These are phyloP conservation scores for Eumerus sabulonum DNA, from an alignment of 2,888 invertebrate genomes.

Conservation along the genomic window DNA sequence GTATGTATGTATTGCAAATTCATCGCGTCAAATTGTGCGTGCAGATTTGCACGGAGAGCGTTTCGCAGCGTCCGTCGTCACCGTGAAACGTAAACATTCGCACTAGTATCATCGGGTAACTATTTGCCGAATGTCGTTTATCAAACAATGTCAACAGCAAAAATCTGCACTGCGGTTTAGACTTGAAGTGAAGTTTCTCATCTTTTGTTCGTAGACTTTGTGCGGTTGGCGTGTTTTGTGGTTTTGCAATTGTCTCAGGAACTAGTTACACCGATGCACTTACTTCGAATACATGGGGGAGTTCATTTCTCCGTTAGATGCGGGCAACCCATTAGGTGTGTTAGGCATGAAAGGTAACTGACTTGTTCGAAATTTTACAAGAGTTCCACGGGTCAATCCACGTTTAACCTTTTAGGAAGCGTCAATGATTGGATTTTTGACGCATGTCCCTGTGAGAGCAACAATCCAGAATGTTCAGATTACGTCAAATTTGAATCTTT, in stretches of 20 bases:
- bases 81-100: background rate
- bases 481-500: too few relatives aligned
- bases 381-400: too few relatives aligned
- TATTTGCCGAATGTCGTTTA: slow-evolving; percentile 25
- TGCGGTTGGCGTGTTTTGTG: slow-evolving; percentile 7
- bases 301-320: slow-evolving; percentile 21
- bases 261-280: too few relatives aligned
- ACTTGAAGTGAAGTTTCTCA: too few relatives aligned
- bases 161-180: background rate
- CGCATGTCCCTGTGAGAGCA: too few relatives aligned
- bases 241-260: slow-evolving; percentile 27
- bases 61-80: background rate
- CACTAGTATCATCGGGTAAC: background rate
- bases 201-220: too few relatives aligned
- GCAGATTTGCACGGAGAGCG: background rate
- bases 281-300: slow-evolving; percentile 13
- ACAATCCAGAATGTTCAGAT: too few relatives aligned
- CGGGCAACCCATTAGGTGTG: slow-evolving; percentile 9
- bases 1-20: background rate
- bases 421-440: too few relatives aligned
- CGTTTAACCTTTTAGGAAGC: too few relatives aligned
- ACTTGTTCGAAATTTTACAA: too few relatives aligned
- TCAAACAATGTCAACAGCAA: slow-evolving; percentile 28
- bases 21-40: slow-evolving; percentile 4
- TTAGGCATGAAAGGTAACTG: too few relatives aligned